These are phyloP conservation scores for Astyanax mexicanus DNA, from an alignment of 2,797 vertebrate genomes.

Conservation along the genomic window DNA sequence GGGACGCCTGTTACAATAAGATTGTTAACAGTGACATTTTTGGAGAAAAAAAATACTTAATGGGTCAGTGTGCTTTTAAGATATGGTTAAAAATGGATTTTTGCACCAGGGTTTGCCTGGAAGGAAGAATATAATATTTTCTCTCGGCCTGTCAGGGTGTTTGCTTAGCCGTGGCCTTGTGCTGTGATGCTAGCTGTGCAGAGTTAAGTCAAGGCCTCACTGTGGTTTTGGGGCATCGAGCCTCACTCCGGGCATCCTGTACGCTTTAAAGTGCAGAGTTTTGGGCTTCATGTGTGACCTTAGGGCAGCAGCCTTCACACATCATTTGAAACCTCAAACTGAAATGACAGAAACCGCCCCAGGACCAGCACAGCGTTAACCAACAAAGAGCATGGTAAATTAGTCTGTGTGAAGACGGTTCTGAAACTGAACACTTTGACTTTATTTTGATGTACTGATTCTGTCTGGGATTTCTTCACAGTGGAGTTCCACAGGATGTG, in stretches of 20 bases:
- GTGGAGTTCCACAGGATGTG: too few relatives aligned
- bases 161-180: not conserved
- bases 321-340: not conserved
- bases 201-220: not conserved
- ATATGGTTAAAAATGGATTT: constrained; percentile 34
- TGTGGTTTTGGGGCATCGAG: too few relatives aligned
- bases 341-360: not conserved
- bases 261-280: not conserved
- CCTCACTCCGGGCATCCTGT: not conserved
- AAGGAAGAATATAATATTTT: constrained; percentile 10
- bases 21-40: constrained; percentile 54
- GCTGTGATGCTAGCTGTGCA: not conserved
- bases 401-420: not conserved
- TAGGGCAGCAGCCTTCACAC: not conserved
- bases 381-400: not conserved
- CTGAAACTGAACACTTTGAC: not conserved
- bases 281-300: not conserved
- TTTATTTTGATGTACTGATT: not conserved
- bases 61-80: constrained; percentile 40
- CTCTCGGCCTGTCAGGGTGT: constrained; percentile 4
- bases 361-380: not conserved
- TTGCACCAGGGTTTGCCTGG: not conserved
- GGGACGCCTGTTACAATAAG: constrained; percentile 48
- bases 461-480: not conserved
- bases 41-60: constrained; percentile 23